Evolutionary conservation across 2,888 invertebrate species (phyloP), one percentile per base, ranked within the genome.

Genomic region (Agrotis puta): DNA sequence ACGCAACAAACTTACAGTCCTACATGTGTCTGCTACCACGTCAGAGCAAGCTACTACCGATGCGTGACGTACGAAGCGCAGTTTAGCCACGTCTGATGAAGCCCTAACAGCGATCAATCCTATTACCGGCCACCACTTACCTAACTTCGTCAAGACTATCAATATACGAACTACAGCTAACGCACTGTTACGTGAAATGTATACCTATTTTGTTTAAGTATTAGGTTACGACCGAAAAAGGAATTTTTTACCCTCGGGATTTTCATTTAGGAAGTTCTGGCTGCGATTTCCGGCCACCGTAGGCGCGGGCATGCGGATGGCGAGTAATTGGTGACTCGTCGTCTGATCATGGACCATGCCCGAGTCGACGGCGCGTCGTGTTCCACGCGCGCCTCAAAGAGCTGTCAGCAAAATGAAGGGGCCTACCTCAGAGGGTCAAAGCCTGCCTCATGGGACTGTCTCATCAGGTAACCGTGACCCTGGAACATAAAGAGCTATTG

Each of bases 71-170:
- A 80, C 68, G 87, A 89, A 91, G 92, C 90, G 91, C 88, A 90
- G 91, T 94, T 94, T 91, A 94, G 92, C 92, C 88, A 88, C 88
- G 93, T 92, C 91, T 92, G 92, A 94, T 94, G 95, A 95, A 95
- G 94, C 95, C 95, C 81, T 86, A 87, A 81, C 74, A 86, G 81
- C 83, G 84, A 91, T 90, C 88, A 92, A 95, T 95, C 95, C 94
- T 91, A 94, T 95, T 95, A 94, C 84, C 86, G 85, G 77, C 83
- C 84, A 89, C 89, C 88, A 89, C 85, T 89, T 88, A 88, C 88
- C 88, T 91, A 90, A 87, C 86, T 82, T 80, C 22, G 64, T 67
- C 69, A 68, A 77, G 71, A 76, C 70, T 74, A 71, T 69, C 79
- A 64, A 70, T 72, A 74, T n/a, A 24, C 13, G 50, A 27, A 65